Base-by-base conservation (phyloP, 2,888 invertebrate species). In the Unio delphinus region DNA sequence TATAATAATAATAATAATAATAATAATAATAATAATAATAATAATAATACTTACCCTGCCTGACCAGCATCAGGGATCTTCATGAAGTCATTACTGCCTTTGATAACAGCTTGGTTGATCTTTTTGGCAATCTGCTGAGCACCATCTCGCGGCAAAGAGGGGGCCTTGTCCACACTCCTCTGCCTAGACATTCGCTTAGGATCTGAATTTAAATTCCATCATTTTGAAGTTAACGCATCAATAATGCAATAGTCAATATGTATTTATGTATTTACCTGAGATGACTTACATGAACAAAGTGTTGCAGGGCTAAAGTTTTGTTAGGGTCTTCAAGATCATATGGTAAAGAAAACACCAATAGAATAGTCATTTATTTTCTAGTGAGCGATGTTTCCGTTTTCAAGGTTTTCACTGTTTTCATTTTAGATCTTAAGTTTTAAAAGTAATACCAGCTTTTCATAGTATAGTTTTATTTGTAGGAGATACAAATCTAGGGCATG, bases 11-110 rank as follows among this genome's bases (percentile, higher is more conserved):
- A 23, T 23, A 5, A 30, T 30, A 30, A 30, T 30, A 30, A 30
- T 30, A 30, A 30, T 30, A 30, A 30, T 30, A 30, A 30, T 30
- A 45, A 45, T 45, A 45, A 45, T 11, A 45, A 15, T 45, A 45
- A 45, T 45, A 45, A 15, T 45, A 11, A 4, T 4, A 82, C 88
- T 76, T 83, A 91, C 90, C 91, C 91, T 57, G 91, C 88, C 23
- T 90, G 84, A 7, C 91, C 91, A 15, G 91, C 88, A 62, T 90
- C 89, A 54, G 91, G 90, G 6, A 91, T 88, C 65, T 86, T 83
- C 88, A 91, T 86, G 78, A 90, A 90, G 74, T 89, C 88, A 69
- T 82, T 80, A 73, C 82, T 82, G 70, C 83, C 83, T 72, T 79
- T 83, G 69, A 75, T 64, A 18, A 68, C 64, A 6, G 75, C 79